These are phyloP conservation scores for Brachionus rubens DNA, from an alignment of 1,140 invertebrate genomes.

Conservation along the genomic window DNA sequence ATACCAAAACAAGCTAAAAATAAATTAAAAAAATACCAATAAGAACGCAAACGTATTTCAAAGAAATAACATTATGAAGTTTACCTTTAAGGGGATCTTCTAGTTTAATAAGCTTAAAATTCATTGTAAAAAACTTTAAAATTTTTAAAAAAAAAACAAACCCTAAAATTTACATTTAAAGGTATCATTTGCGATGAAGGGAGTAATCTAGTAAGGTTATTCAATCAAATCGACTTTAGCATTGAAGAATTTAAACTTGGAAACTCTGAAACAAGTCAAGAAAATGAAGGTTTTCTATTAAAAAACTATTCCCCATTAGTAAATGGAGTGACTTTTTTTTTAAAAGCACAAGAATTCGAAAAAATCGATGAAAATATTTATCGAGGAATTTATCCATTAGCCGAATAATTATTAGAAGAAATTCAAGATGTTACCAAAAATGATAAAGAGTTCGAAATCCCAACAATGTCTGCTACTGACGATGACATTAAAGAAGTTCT, in stretches of 20 bases:
- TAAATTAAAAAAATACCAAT: too few relatives aligned
- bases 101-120: not conserved
- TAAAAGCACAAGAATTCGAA: not conserved
- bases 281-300: not conserved
- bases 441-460: not conserved
- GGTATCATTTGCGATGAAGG: not conserved
- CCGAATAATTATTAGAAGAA: not conserved
- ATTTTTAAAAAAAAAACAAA: not conserved
- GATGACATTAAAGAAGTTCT: not conserved
- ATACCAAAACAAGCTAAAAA: too few relatives aligned
- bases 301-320: not conserved
- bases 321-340: not conserved
- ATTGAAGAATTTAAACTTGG: not conserved
- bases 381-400: not conserved
- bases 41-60: too few relatives aligned
- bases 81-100: too few relatives aligned
- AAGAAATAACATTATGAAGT: too few relatives aligned
- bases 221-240: not conserved
- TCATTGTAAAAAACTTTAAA: not conserved
- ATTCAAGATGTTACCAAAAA: not conserved
- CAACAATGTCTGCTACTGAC: not conserved
- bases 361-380: not conserved
- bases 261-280: not conserved
- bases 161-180: not conserved
- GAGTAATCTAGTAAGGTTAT: not conserved